Base-by-base conservation (phyloP, 1,140 invertebrate species). In the Temnothorax curvispinosus region DNA sequence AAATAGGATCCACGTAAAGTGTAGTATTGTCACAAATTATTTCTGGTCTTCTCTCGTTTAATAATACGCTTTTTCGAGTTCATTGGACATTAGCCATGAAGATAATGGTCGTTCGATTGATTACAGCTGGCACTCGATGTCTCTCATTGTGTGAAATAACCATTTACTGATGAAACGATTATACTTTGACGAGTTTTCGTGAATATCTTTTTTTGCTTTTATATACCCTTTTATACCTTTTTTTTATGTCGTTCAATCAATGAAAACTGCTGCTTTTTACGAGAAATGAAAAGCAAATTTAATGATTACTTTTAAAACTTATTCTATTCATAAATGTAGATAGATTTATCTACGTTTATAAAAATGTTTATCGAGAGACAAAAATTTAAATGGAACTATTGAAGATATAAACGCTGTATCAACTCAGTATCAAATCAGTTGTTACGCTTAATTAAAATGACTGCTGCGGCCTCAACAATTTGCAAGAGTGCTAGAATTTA, bases 31-130 rank as follows among this genome's bases (percentile, higher is more conserved):
- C 7, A 18, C 5, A 27, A 38, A 44, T 47, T n/a, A 74, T 44
- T 58, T 72, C 54, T 58, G 27, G 3, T 35, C 27, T 60, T 58
- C 27, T 47, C 52, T 75, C 41, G 21, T 75, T 84, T 27, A 60
- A 82, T 81, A 21, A 41, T 75, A 60, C 11, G 41, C 38, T 35
- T n/a, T 47, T 54, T 58, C 7, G 13, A 56, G 27, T 72, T 60
- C 41, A 60, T 50, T 7, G 18, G 13, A 13, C 38, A 62, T 84
- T 75, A 84, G 21, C 41, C n/a, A 50, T 60, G 41, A 84, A 27
- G n/a, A 60, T 84, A 84, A 84, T 84, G 38, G 27, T 38, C 54
- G 47, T 84, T 75, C 41, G 56, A 75, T 74, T 84, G 56, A 75
- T 84, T 84, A 41, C 38, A 74, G 18, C 54, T 47, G 27, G 80